phyloP scores from a whole-genome alignment of 1,140 invertebrate species.

The Sipha flava region DNA sequence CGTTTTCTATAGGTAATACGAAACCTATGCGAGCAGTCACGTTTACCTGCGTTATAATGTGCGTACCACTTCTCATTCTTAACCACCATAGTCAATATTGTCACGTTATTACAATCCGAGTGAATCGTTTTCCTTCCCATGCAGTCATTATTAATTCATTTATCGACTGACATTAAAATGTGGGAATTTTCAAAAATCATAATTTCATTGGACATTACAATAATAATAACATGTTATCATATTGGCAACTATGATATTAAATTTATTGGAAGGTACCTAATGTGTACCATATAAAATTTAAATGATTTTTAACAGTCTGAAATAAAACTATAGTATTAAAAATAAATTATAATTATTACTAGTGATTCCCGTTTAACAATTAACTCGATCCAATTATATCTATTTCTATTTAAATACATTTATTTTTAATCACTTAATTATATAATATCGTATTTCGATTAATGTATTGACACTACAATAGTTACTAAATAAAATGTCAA shows the following conservation, averaged over 20 bases:
- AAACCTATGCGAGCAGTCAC: background rate
- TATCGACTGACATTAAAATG: background rate
- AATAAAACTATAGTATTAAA: no score
- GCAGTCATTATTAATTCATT: background rate
- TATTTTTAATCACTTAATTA: no score
- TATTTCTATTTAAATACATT: no score
- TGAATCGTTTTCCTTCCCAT: background rate
- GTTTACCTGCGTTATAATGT: background rate
- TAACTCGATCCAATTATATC: no score
- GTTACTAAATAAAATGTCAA: no score
- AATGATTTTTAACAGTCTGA: background rate
- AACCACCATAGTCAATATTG: background rate
- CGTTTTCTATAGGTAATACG: background rate
- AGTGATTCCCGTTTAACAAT: no score
- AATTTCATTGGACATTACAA: background rate
- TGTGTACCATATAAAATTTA: background rate
- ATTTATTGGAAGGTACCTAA: no score
- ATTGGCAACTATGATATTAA: no score
- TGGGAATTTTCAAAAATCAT: background rate
- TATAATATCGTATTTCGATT: no score
- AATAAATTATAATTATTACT: no score
- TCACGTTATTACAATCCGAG: background rate
- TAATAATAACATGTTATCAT: no score
- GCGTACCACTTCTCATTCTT: background rate
- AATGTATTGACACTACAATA: no score